Percentiles rank a stretch among this genome's conserved stretches.
Evolutionary conservation across 2,797 vertebrate genomes (phyloP).

Genomic region (Lycodopsis pacificus): DNA sequence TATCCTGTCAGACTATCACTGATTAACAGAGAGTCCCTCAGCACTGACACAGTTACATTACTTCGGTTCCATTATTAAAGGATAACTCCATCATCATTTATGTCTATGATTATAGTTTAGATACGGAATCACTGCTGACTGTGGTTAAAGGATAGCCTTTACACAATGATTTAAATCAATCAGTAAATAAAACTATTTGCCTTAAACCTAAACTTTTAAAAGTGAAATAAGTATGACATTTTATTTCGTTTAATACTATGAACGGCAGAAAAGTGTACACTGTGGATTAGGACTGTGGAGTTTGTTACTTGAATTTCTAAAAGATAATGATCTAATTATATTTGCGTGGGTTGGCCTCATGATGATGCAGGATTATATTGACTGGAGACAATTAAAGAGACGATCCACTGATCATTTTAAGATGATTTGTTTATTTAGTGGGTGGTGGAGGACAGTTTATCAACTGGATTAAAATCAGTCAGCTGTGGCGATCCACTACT

Average conservation of each 20-base stretch:
- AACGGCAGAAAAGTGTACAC: background rate
- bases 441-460: too few relatives aligned
- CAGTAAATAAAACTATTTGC: background rate
- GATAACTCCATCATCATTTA: background rate
- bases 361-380: background rate
- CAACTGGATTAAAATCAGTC: too few relatives aligned
- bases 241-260: background rate
- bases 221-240: background rate
- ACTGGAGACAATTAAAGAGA: background rate
- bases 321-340: background rate
- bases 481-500: background rate
- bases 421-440: background rate
- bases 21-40: conserved; percentile 14
- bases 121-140: background rate
- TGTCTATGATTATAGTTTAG: background rate
- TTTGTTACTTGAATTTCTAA: background rate
- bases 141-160: background rate
- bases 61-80: conserved; percentile 1
- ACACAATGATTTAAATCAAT: background rate
- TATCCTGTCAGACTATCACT: conserved; percentile 15
- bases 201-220: background rate
- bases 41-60: background rate
- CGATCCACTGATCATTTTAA: background rate
- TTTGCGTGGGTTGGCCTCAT: background rate
- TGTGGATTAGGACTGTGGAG: background rate